Conservation (phyloP, 2,888 invertebrate species). For the Leptinotarsa juncta region DNA sequence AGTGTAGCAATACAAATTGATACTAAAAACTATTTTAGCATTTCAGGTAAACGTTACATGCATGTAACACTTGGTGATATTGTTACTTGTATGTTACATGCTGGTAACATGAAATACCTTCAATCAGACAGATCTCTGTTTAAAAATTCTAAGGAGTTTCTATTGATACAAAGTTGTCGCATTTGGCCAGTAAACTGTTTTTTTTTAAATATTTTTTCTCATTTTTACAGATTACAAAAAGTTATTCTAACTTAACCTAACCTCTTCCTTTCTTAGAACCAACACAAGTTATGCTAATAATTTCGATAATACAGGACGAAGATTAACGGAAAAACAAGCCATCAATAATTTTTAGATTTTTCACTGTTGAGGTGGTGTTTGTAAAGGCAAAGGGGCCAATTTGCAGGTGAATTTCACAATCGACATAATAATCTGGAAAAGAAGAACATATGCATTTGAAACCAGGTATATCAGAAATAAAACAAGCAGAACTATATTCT, state of each 20-base stretch:
- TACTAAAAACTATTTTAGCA: no score
- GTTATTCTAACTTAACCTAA: constrained; percentile 10
- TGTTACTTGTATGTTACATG: not conserved
- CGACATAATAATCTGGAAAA: constrained; percentile 68
- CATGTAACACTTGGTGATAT: not conserved
- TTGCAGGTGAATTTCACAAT: constrained; percentile 79
- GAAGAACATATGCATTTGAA: not conserved
- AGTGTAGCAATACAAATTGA: no score
- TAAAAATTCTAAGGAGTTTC: no score
- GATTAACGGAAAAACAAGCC: not conserved
- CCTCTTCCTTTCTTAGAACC: constrained; percentile 10
- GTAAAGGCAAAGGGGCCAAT: constrained; percentile 77
- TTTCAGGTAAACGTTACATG: no score
- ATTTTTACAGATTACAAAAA: constrained; percentile 3
- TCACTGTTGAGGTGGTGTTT: constrained; percentile 57
- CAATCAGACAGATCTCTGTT: not conserved
- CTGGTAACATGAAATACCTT: not conserved
- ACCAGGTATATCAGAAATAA: not conserved
- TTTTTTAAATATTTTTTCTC: not conserved
- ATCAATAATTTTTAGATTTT: not conserved
- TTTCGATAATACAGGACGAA: constrained; percentile 11
- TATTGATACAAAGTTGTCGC: no score
- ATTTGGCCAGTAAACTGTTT: not conserved
- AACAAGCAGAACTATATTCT: no score
- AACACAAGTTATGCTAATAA: constrained; percentile 2